Percentiles rank a stretch among this genome's conserved stretches.
Evolutionary conservation across 2,888 invertebrate genomes (phyloP).

Genomic region (Byasa hedistus): DNA sequence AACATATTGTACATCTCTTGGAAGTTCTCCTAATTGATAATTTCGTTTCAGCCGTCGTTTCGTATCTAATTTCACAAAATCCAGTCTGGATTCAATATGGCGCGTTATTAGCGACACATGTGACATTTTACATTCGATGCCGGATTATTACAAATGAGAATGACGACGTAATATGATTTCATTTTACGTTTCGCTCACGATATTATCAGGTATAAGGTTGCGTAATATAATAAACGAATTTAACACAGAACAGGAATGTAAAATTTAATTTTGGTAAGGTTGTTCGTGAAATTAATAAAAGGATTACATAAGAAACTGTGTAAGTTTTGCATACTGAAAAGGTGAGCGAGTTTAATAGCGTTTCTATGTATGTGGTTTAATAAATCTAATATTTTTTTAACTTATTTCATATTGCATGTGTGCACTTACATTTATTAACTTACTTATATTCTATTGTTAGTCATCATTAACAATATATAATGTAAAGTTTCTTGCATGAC

Average conservation of each 20-base stretch:
- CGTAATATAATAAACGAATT: background rate
- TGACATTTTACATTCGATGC: conserved; percentile 4
- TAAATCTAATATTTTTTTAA: too few species aligned
- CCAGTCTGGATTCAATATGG: background rate
- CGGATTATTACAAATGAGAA: conserved; percentile 12
- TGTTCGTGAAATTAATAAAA: background rate
- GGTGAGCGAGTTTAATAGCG: too few species aligned
- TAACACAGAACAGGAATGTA: background rate
- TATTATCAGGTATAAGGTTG: background rate
- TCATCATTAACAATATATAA: too few species aligned
- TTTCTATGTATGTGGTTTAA: too few species aligned
- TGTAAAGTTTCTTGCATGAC: too few species aligned
- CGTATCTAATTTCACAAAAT: conserved; percentile 3
- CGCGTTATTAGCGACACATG: conserved; percentile 6
- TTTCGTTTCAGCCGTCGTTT: background rate
- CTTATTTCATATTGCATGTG: too few species aligned
- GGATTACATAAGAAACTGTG: too few species aligned
- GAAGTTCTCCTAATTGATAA: background rate
- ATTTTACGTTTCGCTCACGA: background rate
- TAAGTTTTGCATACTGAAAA: too few species aligned
- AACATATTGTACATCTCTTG: background rate
- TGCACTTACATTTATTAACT: too few species aligned
- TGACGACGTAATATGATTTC: conserved; percentile 5
- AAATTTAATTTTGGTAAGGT: background rate
- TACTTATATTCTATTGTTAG: too few species aligned